phyloP scores from a whole-genome alignment of 2,888 invertebrate species.

The Calameuta idolon region DNA sequence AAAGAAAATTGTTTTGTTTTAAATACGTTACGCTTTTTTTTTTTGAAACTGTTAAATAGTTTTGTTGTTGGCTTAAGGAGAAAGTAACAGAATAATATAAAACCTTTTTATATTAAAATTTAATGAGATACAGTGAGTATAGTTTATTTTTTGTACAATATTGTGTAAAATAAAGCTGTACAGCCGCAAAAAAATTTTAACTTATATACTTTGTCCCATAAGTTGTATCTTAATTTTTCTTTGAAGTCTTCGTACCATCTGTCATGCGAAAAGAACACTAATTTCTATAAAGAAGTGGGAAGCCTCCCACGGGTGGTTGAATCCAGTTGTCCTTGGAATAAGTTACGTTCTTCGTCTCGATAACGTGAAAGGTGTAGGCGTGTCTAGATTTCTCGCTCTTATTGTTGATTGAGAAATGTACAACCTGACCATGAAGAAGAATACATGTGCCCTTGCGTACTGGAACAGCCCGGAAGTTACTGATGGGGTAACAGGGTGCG shows the following conservation, averaged over 20 bases:
- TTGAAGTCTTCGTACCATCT: too few species aligned
- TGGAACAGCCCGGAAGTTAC: constrained; percentile 81
- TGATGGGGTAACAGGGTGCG: constrained; percentile 77
- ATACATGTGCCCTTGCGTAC: constrained; percentile 90
- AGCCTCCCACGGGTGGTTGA: constrained; percentile 79
- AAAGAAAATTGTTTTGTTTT: too few species aligned
- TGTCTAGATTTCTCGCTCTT: constrained; percentile 86
- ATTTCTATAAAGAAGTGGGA: constrained; percentile 77
- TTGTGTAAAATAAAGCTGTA: constrained; percentile 35
- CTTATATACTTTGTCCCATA: not conserved
- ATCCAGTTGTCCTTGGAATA: constrained; percentile 91
- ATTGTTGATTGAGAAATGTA: constrained; percentile 92
- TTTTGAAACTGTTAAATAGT: too few species aligned
- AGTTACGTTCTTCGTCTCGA: constrained; percentile 80
- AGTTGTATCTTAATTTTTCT: not conserved
- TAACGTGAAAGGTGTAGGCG: constrained; percentile 95
- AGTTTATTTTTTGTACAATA: constrained; percentile 17
- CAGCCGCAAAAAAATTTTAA: constrained; percentile 10
- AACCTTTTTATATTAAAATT: constrained; percentile 32
- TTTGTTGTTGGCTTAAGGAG: too few species aligned
- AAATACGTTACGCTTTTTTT: too few species aligned
- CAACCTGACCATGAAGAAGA: constrained; percentile 91
- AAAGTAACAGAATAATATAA: too few species aligned
- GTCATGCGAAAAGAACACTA: constrained; percentile 19
- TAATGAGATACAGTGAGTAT: constrained; percentile 22